Evolutionary conservation across 2,888 invertebrate species (phyloP).

Genomic region (Microdon myrmicae): DNA sequence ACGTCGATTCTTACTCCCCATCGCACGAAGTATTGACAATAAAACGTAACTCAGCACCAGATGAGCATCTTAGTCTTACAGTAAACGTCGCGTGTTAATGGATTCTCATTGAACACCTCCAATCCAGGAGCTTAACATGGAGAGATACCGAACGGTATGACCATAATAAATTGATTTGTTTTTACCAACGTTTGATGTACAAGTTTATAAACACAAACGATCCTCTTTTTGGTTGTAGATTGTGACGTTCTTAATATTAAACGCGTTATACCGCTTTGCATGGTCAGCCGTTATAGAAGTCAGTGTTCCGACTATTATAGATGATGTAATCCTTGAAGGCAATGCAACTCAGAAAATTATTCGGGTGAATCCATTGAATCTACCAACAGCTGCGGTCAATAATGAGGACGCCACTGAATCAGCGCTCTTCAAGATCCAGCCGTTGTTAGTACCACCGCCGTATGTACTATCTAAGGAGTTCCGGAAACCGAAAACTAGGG

Average conservation of each 20-base stretch:
- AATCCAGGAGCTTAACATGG: conserved; percentile 19
- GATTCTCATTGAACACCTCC: conserved; percentile 18
- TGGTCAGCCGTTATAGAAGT: conserved; percentile 13
- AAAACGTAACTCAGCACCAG: conserved; percentile 57
- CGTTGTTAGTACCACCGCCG: conserved; percentile 51
- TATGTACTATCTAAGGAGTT: conserved; percentile 33
- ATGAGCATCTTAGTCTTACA: conserved; percentile 57
- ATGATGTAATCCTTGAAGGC: conserved; percentile 61
- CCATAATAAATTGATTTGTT: neutral
- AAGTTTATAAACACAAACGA: neutral
- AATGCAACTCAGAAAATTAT: conserved; percentile 60
- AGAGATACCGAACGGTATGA: conserved; percentile 29
- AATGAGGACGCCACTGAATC: conserved; percentile 57
- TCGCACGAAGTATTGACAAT: conserved; percentile 49
- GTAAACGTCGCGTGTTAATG: conserved; percentile 55
- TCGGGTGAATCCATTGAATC: conserved; percentile 59
- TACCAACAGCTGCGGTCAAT: conserved; percentile 54
- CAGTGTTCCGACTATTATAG: conserved; percentile 54
- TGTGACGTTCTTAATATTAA: conserved; percentile 27
- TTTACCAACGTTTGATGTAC: no score
- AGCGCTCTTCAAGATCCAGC: conserved; percentile 60
- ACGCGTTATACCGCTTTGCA: conserved; percentile 11
- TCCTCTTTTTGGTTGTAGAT: conserved; percentile 23
- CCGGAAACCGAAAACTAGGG: conserved; percentile 14
- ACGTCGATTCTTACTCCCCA: conserved; percentile 29